Conservation (phyloP, 2,888 invertebrate genomes). For the Patella pellucida region DNA sequence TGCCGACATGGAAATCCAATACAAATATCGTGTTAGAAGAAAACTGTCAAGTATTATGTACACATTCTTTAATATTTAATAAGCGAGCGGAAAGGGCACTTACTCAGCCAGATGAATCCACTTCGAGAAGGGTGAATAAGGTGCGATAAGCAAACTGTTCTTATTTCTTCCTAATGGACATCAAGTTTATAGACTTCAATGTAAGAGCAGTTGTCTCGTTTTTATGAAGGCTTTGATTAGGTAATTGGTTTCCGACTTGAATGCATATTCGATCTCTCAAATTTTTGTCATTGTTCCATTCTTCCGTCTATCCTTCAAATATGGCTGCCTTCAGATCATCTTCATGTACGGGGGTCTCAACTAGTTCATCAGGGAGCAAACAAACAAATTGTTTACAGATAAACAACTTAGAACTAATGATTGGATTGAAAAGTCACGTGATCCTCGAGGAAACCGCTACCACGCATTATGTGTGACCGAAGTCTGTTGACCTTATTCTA, state of each 20-base stretch:
- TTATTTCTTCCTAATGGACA: too few relatives aligned
- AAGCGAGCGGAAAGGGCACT: constrained; percentile 14
- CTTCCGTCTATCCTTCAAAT: constrained; percentile 52
- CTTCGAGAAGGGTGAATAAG: constrained; percentile 19
- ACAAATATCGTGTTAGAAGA: constrained; percentile 1
- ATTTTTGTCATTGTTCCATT: constrained; percentile 33
- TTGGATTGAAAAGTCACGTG: constrained; percentile 63
- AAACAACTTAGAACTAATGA: constrained; percentile 61
- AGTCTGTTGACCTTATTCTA: constrained; percentile 39
- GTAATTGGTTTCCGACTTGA: neutral
- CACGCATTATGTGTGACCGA: constrained; percentile 38
- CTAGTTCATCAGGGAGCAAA: constrained; percentile 62
- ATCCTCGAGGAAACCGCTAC: constrained; percentile 42
- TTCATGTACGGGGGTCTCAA: constrained; percentile 57
- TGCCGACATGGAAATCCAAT: neutral
- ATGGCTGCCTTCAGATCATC: constrained; percentile 61
- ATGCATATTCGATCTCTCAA: constrained; percentile 13
- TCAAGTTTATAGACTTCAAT: too few relatives aligned
- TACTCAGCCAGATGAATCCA: constrained; percentile 25
- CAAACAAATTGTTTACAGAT: constrained; percentile 65
- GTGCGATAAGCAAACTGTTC: too few relatives aligned
- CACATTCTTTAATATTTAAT: constrained; percentile 3
- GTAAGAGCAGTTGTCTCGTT: too few relatives aligned
- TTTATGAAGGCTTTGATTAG: too few relatives aligned
- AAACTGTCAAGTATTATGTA: neutral